Conservation (phyloP, 2,888 invertebrate genomes). For the Agrenia bidenticulata region DNA sequence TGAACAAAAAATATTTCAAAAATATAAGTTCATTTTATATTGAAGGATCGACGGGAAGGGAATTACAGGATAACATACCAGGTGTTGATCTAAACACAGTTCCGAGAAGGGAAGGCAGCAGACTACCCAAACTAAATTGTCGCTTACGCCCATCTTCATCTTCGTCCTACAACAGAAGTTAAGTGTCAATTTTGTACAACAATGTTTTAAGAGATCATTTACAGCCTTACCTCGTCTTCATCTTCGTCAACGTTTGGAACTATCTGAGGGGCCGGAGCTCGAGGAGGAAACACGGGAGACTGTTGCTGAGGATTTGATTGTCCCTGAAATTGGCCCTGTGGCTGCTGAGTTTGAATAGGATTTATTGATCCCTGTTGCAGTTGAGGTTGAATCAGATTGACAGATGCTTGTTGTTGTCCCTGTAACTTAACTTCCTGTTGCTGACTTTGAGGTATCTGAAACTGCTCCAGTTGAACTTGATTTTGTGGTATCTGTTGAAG, state of each 20-base stretch:
- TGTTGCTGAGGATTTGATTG: not conserved
- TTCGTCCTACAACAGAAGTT: not conserved
- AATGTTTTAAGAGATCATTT: too few species aligned
- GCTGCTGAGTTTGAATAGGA: not conserved
- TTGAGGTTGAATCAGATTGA: not conserved
- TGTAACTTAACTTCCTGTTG: not conserved
- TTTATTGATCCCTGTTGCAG: not conserved
- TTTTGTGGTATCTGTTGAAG: not conserved
- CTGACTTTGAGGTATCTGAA: not conserved
- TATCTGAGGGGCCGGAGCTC: not conserved
- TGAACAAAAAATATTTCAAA: not conserved
- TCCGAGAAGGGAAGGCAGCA: conserved; percentile 1
- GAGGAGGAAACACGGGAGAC: conserved; percentile 3
- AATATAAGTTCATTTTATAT: too few species aligned
- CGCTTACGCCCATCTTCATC: conserved; percentile 14
- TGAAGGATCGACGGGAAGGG: too few species aligned
- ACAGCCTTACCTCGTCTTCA: conserved; percentile 4
- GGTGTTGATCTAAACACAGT: not conserved
- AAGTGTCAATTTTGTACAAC: too few species aligned
- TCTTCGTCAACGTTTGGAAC: not conserved
- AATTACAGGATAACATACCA: too few species aligned
- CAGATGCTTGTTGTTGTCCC: not conserved
- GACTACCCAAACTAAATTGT: conserved; percentile 5
- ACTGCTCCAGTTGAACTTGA: conserved; percentile 3
- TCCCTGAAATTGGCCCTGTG: not conserved